Evolutionary conservation across 2,888 invertebrate genomes (phyloP).

Genomic region (Sisyra terminalis): DNA sequence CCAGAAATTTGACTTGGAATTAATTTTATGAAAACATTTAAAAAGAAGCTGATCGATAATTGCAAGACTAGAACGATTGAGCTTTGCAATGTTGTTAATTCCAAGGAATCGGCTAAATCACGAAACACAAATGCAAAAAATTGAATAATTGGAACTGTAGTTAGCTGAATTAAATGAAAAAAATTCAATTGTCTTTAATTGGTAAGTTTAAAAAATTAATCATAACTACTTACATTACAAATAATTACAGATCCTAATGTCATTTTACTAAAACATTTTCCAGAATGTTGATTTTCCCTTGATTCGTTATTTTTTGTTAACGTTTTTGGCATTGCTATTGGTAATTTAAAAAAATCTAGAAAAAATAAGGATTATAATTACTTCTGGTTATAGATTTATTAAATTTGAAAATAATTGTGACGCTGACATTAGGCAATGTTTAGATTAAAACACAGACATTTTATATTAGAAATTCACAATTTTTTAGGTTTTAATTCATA

Average conservation of each 20-base stretch:
- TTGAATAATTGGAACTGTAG: slow-evolving; percentile 32
- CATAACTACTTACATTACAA: slow-evolving; percentile 39
- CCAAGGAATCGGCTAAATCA: slow-evolving; percentile 37
- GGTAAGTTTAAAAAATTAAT: slow-evolving; percentile 5
- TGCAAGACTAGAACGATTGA: slow-evolving; percentile 46
- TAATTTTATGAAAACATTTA: neutral
- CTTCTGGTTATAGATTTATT: too few relatives aligned
- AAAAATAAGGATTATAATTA: too few relatives aligned
- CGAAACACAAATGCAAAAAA: slow-evolving; percentile 48
- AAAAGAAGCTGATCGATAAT: slow-evolving; percentile 36
- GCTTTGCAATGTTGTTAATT: slow-evolving; percentile 40
- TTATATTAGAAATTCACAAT: too few relatives aligned
- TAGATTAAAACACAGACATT: too few relatives aligned
- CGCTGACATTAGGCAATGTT: too few relatives aligned
- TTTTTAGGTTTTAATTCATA: too few relatives aligned
- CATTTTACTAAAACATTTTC: slow-evolving; percentile 51
- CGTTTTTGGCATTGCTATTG: too few relatives aligned
- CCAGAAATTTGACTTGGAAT: neutral
- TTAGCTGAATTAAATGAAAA: slow-evolving; percentile 1
- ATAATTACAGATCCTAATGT: slow-evolving; percentile 40
- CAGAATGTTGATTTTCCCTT: slow-evolving; percentile 31
- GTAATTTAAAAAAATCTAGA: too few relatives aligned
- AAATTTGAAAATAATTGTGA: too few relatives aligned
- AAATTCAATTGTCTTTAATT: too few relatives aligned
- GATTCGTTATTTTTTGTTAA: too few relatives aligned